These are phyloP conservation scores for Natator depressus DNA, from an alignment of 2,113 vertebrate species.

Conservation along the genomic window DNA sequence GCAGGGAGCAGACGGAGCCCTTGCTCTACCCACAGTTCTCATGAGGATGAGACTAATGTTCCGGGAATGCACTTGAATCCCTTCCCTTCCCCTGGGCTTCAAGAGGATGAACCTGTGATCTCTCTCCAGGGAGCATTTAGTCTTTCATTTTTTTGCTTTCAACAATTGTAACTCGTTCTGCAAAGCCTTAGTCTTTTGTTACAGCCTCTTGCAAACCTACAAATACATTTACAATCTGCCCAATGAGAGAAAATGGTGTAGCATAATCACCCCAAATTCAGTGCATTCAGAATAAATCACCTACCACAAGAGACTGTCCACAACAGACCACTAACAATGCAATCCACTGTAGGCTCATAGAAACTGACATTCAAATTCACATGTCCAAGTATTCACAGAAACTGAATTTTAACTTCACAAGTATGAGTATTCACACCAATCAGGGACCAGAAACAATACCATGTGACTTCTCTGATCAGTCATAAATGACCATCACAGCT, in stretches of 20 bases:
- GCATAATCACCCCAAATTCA: not conserved
- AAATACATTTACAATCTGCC: not conserved
- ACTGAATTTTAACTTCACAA: not conserved
- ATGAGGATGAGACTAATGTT: not conserved
- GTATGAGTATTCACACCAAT: not conserved
- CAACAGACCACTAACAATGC: not conserved
- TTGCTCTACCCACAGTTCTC: not conserved
- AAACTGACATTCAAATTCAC: accelerated
- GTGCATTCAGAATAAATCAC: not conserved
- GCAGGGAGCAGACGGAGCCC: not conserved
- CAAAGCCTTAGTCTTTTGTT: not conserved
- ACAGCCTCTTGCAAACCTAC: not conserved
- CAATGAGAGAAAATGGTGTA: not conserved
- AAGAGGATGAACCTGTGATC: constrained; percentile 35
- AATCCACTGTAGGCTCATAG: not conserved
- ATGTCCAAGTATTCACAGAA: not conserved
- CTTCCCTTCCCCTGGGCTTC: not conserved
- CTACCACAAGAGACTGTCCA: not conserved
- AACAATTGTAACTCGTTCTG: constrained; percentile 1
- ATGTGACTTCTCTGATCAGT: not conserved
- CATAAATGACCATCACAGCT: not conserved
- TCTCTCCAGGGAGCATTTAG: constrained; percentile 25
- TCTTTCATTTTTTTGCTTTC: constrained; percentile 59
- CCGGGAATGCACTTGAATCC: constrained; percentile 1
- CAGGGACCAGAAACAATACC: not conserved